phyloP scores from a whole-genome alignment of 2,797 vertebrate genomes.

The Urocyon cinereoargenteus region DNA sequence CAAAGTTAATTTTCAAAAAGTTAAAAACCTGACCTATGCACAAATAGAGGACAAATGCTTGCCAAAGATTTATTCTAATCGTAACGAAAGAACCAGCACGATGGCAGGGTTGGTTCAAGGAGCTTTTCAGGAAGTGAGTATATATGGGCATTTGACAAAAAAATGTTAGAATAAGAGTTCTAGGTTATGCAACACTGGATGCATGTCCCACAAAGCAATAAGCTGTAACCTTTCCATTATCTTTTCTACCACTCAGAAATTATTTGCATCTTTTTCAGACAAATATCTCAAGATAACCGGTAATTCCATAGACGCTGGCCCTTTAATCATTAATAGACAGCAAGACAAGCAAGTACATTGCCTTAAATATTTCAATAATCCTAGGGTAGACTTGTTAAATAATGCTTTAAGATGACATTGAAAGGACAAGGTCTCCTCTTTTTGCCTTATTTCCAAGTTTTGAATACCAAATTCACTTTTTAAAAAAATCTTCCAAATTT shows the following conservation, averaged over 20 bases:
- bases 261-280: background rate
- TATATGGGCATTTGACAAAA: background rate
- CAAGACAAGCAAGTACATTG: conserved; percentile 7
- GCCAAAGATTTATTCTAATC: background rate
- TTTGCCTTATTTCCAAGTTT: background rate
- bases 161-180: background rate
- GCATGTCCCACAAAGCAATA: background rate
- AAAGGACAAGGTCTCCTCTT: background rate
- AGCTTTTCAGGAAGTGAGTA: background rate
- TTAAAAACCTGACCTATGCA: background rate
- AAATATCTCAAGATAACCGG: background rate
- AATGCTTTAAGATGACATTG: background rate
- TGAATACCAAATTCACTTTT: background rate
- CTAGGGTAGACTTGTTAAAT: background rate
- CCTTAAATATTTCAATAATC: conserved; percentile 27
- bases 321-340: background rate
- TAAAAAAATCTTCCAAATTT: background rate
- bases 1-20: background rate
- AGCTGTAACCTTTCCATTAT: background rate
- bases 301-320: background rate
- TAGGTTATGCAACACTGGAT: background rate
- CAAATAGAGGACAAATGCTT: background rate
- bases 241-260: conserved; percentile 3
- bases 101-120: background rate
- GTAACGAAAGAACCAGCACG: background rate